Conservation (phyloP, 2,113 vertebrate genomes). For the Melanocharis versteri region DNA sequence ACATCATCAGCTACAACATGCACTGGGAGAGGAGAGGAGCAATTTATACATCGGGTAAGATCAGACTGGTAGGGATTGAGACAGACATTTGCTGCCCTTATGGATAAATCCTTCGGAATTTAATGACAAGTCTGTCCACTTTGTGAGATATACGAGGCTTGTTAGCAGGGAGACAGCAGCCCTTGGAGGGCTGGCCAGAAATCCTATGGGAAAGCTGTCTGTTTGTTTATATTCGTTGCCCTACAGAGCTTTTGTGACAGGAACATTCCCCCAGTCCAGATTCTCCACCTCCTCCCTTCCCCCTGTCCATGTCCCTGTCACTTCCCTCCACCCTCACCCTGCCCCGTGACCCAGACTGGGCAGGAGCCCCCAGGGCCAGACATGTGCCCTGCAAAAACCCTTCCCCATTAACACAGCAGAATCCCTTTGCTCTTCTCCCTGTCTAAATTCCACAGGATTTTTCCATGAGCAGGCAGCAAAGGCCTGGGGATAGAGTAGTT, state of each 20-base stretch:
- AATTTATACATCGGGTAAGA: background rate
- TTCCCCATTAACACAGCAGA: background rate
- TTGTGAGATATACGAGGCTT: background rate
- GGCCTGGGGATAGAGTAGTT: background rate
- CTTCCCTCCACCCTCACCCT: background rate
- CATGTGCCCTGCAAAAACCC: background rate
- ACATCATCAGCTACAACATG: background rate
- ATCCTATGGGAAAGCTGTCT: background rate
- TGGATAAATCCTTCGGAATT: conserved; percentile 42
- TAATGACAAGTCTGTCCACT: background rate
- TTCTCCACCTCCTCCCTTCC: background rate
- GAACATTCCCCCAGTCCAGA: background rate
- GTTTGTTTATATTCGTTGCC: background rate
- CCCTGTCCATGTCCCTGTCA: no score
- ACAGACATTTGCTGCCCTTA: background rate
- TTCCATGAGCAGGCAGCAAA: background rate
- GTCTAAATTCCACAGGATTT: conserved; percentile 37
- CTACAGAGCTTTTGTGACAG: background rate
- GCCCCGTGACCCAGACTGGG: fast-evolving
- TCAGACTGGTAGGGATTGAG: background rate
- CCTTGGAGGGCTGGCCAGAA: background rate
- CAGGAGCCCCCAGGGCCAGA: background rate
- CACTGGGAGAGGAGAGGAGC: background rate
- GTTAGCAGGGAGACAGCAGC: background rate
- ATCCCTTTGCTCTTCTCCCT: background rate